Base-by-base conservation (phyloP, 2,113 vertebrate species). In the Oncorhynchus clarkii region DNA sequence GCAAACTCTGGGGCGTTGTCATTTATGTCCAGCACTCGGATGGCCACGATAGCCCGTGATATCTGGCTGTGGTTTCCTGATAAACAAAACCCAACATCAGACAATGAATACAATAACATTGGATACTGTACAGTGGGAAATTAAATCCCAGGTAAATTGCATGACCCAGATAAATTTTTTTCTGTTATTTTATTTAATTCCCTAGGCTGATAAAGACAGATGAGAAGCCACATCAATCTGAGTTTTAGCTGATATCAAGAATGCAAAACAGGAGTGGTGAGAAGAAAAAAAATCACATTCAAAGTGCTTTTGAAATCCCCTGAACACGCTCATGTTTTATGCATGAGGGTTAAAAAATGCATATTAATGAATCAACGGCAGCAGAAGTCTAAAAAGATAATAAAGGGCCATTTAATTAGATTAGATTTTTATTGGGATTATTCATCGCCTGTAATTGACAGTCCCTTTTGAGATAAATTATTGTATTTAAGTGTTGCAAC, bases 1-100 rank as follows among this genome's bases (percentile, higher is more conserved):
- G 96, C 96, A 88, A 99, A 97, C 88, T 98, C 96, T 3, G 97
- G 97, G 76, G 97, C 97, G 3, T 99, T 99, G 94, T 99, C 97
- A n/a, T 99, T 99, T 85, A 99, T 95, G 91, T 99, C 97, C 78
- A 98, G 95, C 79, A 99, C 97, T 93, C 96, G 95, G 90, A 99
- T 97, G 74, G 96, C 95, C 84, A 99, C 96, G 54, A 96, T 94
- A 18, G 95, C 95, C 76, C 97, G 93, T 59, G 97, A 98, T 86
- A 99, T 96, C 90, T 98, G 97, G 89, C 97, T 99, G 94, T 98
- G 95, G 92, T 99, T 99, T 88, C 95, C 97, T 99, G 79, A 80
- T 67, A 71, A 5, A 80, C 45, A 66, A 16, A 45, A 65, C 64
- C 34, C 75, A 60, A 26, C 62, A 12, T 70, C 75, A 76, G 7